Percentiles rank a stretch among this genome's conserved stretches.
phyloP scores from a whole-genome alignment of 2,888 invertebrate genomes.

The Ectropis crepuscularia region DNA sequence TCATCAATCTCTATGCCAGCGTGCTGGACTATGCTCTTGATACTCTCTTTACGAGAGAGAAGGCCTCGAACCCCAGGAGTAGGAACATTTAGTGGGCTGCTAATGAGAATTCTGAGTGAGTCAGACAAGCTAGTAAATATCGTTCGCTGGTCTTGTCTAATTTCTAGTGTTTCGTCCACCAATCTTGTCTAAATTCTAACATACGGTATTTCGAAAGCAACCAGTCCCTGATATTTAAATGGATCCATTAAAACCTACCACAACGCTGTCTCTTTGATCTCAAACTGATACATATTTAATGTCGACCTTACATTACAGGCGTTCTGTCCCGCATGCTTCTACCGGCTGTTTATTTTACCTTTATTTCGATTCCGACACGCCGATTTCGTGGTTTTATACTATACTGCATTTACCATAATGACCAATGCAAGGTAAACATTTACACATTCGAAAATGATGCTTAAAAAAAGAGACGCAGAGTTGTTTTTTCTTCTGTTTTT shows the following conservation, averaged over 20 bases:
- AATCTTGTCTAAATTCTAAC: too few relatives aligned
- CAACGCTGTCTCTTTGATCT: constrained; percentile 35
- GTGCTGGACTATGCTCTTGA: too few relatives aligned
- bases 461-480: constrained; percentile 57
- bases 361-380: constrained; percentile 81
- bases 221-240: constrained; percentile 15
- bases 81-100: too few relatives aligned
- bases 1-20: too few relatives aligned
- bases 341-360: constrained; percentile 81
- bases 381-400: constrained; percentile 83
- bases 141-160: too few relatives aligned
- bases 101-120: too few relatives aligned
- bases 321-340: constrained; percentile 64
- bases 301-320: constrained; percentile 59
- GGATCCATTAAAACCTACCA: constrained; percentile 10
- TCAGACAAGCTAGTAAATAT: too few relatives aligned
- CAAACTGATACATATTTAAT: constrained; percentile 68
- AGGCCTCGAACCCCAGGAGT: too few relatives aligned
- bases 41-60: too few relatives aligned
- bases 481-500: constrained; percentile 61
- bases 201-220: not conserved
- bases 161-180: too few relatives aligned
- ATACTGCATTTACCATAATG: constrained; percentile 82
- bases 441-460: constrained; percentile 53
- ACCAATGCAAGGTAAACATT: constrained; percentile 74